Evolutionary conservation across 2,888 invertebrate genomes (phyloP).

Genomic region (Cistogaster globosa): DNA sequence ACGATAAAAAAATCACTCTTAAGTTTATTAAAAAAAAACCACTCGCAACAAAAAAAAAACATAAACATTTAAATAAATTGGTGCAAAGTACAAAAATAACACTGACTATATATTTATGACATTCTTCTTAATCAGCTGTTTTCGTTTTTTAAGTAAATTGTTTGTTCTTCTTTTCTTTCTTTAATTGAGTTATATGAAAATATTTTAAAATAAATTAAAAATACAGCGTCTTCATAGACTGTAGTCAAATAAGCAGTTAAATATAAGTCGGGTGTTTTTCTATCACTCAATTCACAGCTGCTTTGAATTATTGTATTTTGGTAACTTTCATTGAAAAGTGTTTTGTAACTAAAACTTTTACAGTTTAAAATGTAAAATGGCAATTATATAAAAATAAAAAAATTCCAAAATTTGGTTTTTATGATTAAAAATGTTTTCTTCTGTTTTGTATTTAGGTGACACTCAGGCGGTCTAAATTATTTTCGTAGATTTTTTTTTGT

Average conservation of each 20-base stretch:
- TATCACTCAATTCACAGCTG: too few species aligned
- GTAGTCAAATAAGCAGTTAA: neutral
- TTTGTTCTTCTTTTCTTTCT: neutral
- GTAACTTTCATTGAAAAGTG: too few species aligned
- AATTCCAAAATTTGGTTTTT: neutral
- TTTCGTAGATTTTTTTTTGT: neutral
- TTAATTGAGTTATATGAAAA: constrained; percentile 7
- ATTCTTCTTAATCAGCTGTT: constrained; percentile 15
- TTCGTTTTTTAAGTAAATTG: neutral
- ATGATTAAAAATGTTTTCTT: too few species aligned
- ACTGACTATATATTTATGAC: neutral
- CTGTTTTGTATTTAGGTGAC: too few species aligned
- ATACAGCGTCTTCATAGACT: too few species aligned
- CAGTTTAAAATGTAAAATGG: neutral
- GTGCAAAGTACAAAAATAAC: constrained; percentile 40
- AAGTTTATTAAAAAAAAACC: constrained; percentile 47
- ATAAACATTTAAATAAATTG: constrained; percentile 18
- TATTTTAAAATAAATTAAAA: constrained; percentile 9
- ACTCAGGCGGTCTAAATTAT: too few species aligned
- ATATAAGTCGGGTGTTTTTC: neutral
- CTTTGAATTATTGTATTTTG: neutral
- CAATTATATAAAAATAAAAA: neutral
- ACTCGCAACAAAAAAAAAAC: constrained; percentile 11
- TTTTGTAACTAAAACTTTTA: too few species aligned
- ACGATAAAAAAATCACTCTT: constrained; percentile 17